Conservation (phyloP, 2,113 vertebrate species). For the Synchiropus splendidus region DNA sequence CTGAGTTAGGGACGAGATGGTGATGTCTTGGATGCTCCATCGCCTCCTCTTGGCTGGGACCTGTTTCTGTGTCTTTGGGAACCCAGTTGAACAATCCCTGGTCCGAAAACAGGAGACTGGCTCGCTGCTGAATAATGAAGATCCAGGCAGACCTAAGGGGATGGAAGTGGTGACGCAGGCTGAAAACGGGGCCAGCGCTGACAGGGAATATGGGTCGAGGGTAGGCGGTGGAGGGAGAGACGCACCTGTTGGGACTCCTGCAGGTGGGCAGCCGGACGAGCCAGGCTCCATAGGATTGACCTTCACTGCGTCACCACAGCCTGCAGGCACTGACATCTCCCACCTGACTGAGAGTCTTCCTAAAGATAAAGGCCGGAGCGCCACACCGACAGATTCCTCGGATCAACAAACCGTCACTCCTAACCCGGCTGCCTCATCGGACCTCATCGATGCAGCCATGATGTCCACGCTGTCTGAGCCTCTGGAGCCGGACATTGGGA, state of each 20-base stretch:
- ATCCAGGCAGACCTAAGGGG: conserved; percentile 13
- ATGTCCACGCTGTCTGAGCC: conserved; percentile 31
- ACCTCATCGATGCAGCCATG: conserved; percentile 26
- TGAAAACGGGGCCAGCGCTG: conserved; percentile 27
- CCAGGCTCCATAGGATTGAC: too few species aligned
- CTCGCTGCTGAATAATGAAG: conserved; percentile 24
- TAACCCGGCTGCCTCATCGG: conserved; percentile 4
- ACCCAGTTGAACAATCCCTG: too few species aligned
- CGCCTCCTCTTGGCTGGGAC: conserved; percentile 46
- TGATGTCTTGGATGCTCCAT: conserved; percentile 22
- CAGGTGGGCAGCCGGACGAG: conserved; percentile 12
- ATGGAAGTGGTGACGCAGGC: conserved; percentile 21
- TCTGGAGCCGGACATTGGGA: conserved; percentile 43
- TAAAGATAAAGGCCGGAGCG: conserved; percentile 11
- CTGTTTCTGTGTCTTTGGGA: conserved; percentile 19
- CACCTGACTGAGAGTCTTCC: neutral
- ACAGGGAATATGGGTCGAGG: conserved; percentile 32
- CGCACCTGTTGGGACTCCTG: conserved; percentile 2
- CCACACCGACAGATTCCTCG: conserved; percentile 3
- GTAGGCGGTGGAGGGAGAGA: conserved; percentile 1
- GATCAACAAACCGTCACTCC: conserved; percentile 12
- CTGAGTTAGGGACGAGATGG: conserved; percentile 51
- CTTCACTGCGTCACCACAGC: too few species aligned
- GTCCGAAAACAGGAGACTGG: too few species aligned
- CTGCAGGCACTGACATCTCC: too few species aligned